Evolutionary conservation across 2,888 invertebrate genomes (phyloP).

Genomic region (Iphiclides podalirius): DNA sequence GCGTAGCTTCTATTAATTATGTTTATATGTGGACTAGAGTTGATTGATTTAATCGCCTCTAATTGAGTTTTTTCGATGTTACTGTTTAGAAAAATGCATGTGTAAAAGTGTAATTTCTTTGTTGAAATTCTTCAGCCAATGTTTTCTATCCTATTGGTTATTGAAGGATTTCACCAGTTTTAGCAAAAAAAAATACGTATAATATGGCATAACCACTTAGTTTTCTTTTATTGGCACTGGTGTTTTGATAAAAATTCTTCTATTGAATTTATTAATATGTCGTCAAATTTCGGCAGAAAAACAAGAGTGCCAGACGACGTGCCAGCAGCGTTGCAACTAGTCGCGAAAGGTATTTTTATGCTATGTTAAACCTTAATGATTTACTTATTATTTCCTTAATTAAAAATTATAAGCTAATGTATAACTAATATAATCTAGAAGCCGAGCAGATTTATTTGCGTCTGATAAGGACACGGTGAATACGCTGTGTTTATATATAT

Average conservation of each 20-base stretch:
- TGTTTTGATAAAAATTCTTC: conserved; percentile 48
- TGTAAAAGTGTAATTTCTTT: conserved; percentile 52
- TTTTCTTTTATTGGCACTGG: conserved; percentile 78
- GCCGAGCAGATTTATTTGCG: too few relatives aligned
- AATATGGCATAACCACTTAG: conserved; percentile 75
- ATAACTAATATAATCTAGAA: too few relatives aligned
- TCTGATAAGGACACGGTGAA: too few relatives aligned
- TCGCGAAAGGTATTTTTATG: conserved; percentile 55
- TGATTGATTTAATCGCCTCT: conserved; percentile 47
- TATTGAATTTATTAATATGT: conserved; percentile 38
- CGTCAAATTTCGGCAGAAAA: conserved; percentile 67
- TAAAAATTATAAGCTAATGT: too few relatives aligned
- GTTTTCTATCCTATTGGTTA: conserved; percentile 23
- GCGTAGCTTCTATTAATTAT: conserved; percentile 60
- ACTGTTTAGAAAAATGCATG: conserved; percentile 65
- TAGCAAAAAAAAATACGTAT: conserved; percentile 58
- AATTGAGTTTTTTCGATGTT: conserved; percentile 50
- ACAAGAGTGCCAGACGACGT: conserved; percentile 64
- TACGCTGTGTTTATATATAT: too few relatives aligned
- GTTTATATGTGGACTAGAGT: conserved; percentile 37
- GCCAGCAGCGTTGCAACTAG: conserved; percentile 61
- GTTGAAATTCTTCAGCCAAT: conserved; percentile 46
- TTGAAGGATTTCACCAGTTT: conserved; percentile 51
- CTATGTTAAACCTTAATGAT: too few relatives aligned
- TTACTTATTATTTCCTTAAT: too few relatives aligned